Evolutionary conservation across 2,888 invertebrate species (phyloP), one percentile per base, ranked within the genome.

Genomic region (Lomographa bimaculata): DNA sequence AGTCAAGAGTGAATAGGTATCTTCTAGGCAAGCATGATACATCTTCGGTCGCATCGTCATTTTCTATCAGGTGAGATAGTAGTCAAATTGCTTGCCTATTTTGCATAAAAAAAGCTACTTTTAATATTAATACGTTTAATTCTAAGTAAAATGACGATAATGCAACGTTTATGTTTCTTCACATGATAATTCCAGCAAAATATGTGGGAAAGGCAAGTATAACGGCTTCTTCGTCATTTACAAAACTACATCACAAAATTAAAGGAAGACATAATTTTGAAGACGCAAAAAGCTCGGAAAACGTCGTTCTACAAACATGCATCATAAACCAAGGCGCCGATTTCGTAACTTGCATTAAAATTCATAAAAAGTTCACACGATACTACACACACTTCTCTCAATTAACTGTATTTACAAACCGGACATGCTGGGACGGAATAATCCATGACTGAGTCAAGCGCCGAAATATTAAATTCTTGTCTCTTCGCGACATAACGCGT

Each of bases 361-460:
- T 67, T 65, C 62, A 60, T 57, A 64, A 74, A 76, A 79, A 72
- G 59, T 76, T 82, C 78, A 80, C 81, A 78, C 79, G 74, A 70
- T 73, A 71, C 70, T 72, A 70, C 70, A 71, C 68, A 75, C 73
- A 76, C 72, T 3, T 78, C 79, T 77, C 78, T 83, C 81, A 84
- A 85, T 84, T 84, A 85, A 80, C 72, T 64, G 64, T 72, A 73
- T 76, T 75, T 76, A 66, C 69, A 50, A 59, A 57, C 72, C 78
- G 78, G 80, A 79, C 76, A 74, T 69, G 66, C 62, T 52, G 48
- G 65, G 57, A 60, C 60, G 65, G 77, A 82, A 85, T 84, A 74
- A 85, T 84, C 84, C 83, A 83, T 84, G 79, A 79, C 66, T 67
- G 61, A 63, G 61, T 62, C 64, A 54, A 47, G 57, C 76, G 26